Evolutionary conservation across 2,113 vertebrate genomes (phyloP).

Genomic region (Hippocampus barbouri): DNA sequence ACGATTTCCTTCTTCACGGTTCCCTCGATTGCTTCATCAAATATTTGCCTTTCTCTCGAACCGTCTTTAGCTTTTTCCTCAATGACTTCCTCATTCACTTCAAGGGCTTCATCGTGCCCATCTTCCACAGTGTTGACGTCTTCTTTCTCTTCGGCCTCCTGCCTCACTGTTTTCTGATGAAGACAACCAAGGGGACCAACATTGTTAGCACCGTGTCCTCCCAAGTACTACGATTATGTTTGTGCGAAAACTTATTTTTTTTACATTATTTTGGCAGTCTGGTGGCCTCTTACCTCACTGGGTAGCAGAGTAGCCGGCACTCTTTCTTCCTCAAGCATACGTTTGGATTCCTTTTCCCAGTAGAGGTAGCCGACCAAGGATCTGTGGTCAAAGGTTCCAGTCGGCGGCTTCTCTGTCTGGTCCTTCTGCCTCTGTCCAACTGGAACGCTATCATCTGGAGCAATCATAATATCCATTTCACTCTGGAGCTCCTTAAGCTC

Average conservation of each 20-base stretch:
- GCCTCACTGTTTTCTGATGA: slow-evolving; percentile 55
- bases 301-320: slow-evolving; percentile 84
- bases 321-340: slow-evolving; percentile 89
- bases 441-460: slow-evolving; percentile 85
- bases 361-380: slow-evolving; percentile 91
- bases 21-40: slow-evolving; percentile 56
- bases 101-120: slow-evolving; percentile 43
- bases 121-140: slow-evolving; percentile 33
- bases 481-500: slow-evolving; percentile 88
- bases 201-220: background rate
- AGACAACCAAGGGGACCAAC: slow-evolving; percentile 3
- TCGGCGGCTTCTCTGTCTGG: slow-evolving; percentile 88
- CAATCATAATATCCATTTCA: slow-evolving; percentile 92
- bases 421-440: slow-evolving; percentile 91
- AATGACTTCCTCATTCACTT: slow-evolving; percentile 59
- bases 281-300: slow-evolving; percentile 69
- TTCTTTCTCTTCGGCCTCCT: slow-evolving; percentile 61
- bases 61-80: slow-evolving; percentile 43
- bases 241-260: background rate
- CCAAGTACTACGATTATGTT: background rate
- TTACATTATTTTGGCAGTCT: background rate
- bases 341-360: slow-evolving; percentile 90
- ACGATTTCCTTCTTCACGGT: slow-evolving; percentile 60
- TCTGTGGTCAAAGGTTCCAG: slow-evolving; percentile 87
- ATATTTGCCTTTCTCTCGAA: slow-evolving; percentile 52